A percentile compares a stretch with the other conserved stretches of the same genome.
Conservation (phyloP, 2,888 invertebrate species). For the Elmis aenea region DNA sequence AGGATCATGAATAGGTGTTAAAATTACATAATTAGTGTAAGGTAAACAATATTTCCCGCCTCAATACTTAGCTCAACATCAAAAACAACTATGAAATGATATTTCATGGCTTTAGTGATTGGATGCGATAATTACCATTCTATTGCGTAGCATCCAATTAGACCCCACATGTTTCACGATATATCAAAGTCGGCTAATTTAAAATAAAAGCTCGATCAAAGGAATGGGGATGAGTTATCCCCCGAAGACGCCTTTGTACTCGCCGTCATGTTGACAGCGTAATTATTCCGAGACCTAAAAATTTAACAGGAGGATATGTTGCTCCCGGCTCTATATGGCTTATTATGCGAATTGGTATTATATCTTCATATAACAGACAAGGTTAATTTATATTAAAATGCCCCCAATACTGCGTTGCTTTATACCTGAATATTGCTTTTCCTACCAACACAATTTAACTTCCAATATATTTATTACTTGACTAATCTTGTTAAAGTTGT, state of each 20-base stretch:
- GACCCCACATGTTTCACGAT: conserved; percentile 22
- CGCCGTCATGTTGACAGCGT: conserved; percentile 31
- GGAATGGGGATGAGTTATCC: conserved; percentile 28
- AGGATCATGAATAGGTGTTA: no score
- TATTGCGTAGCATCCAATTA: conserved; percentile 27
- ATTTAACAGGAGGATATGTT: conserved; percentile 26
- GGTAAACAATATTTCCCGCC: no score
- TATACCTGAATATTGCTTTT: no score
- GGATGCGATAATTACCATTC: conserved; percentile 26
- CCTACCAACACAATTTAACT: no score
- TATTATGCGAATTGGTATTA: conserved; percentile 14
- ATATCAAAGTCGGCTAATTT: conserved; percentile 24
- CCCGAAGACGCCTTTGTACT: conserved; percentile 33
- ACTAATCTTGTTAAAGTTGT: no score
- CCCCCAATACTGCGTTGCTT: no score
- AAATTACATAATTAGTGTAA: no score
- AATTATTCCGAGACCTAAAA: conserved; percentile 30
- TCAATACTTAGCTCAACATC: not conserved
- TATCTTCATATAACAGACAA: conserved; percentile 10
- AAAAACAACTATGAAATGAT: conserved; percentile 8
- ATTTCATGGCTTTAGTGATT: conserved; percentile 18
- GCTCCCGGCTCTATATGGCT: conserved; percentile 16
- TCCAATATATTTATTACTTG: no score
- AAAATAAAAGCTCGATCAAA: conserved; percentile 32
- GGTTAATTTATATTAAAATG: conserved; percentile 10